Conservation (phyloP, 2,113 vertebrate genomes). For the Dasyurus viverrinus region DNA sequence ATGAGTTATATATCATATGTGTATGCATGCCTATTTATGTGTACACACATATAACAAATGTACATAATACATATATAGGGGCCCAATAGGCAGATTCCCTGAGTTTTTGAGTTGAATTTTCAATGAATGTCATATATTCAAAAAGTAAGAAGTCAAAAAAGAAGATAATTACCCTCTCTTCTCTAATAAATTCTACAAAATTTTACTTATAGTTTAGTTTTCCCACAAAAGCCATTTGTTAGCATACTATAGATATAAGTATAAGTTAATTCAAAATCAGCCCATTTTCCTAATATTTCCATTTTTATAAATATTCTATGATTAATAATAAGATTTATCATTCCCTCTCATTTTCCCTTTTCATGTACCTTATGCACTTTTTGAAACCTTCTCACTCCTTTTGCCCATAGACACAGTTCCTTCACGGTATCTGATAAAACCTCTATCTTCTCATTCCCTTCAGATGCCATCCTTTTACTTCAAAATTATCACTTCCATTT, state of each 20-base stretch:
- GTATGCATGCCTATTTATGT: too few relatives aligned
- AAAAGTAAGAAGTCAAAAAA: not conserved
- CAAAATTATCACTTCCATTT: not conserved
- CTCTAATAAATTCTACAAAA: not conserved
- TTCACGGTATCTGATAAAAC: not conserved
- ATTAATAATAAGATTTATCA: not conserved
- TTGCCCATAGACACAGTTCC: not conserved
- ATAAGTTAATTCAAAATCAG: not conserved
- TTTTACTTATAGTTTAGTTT: not conserved
- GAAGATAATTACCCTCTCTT: not conserved
- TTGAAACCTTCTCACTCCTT: not conserved
- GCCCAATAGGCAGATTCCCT: not conserved
- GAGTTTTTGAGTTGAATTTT: not conserved
- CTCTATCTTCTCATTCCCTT: not conserved
- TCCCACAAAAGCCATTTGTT: not conserved
- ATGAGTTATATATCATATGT: too few relatives aligned
- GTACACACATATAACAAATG: too few relatives aligned
- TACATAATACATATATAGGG: not conserved
- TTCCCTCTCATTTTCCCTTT: not conserved
- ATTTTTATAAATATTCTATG: not conserved
- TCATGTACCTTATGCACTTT: not conserved
- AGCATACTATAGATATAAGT: not conserved
- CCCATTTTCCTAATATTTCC: not conserved
- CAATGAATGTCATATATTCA: not conserved
- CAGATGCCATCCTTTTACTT: not conserved